A percentile compares a stretch with the other conserved stretches of the same genome.
Evolutionary conservation across 2,888 invertebrate genomes (phyloP).

Genomic region (Ormyrus labotus): DNA sequence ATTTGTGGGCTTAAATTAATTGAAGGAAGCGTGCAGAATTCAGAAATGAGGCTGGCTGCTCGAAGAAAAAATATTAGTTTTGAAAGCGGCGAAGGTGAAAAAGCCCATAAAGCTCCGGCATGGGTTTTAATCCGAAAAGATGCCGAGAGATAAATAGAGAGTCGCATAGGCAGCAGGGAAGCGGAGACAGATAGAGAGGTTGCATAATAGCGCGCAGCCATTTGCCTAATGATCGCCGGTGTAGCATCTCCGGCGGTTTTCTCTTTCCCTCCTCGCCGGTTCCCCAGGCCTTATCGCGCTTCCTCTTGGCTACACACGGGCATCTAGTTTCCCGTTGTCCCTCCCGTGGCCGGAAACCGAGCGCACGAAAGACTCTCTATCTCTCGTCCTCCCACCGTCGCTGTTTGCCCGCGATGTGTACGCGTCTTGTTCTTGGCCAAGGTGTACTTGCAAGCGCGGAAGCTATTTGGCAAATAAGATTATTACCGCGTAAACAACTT

Average conservation of each 20-base stretch:
- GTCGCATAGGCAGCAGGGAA: too few relatives aligned
- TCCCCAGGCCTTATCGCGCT: slow-evolving; percentile 70
- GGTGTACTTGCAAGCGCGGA: slow-evolving; percentile 53
- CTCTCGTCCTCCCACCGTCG: not conserved
- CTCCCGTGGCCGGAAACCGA: slow-evolving; percentile 3
- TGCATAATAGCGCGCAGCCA: slow-evolving; percentile 66
- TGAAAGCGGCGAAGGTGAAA: too few relatives aligned
- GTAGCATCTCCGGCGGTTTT: slow-evolving; percentile 16
- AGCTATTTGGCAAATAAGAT: slow-evolving; percentile 72
- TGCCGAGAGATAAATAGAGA: slow-evolving; percentile 21
- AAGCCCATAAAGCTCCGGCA: too few relatives aligned
- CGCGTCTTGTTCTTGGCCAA: slow-evolving; percentile 1
- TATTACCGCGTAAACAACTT: slow-evolving; percentile 73
- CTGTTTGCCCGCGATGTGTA: slow-evolving; percentile 37
- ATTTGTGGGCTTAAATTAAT: too few relatives aligned
- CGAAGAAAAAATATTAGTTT: too few relatives aligned
- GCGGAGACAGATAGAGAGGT: slow-evolving; percentile 50
- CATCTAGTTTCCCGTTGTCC: slow-evolving; percentile 43
- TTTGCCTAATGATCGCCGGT: slow-evolving; percentile 71
- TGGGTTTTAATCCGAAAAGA: not conserved
- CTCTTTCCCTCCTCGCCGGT: slow-evolving; percentile 56
- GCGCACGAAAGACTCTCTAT: slow-evolving; percentile 31
- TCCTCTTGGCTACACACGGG: slow-evolving; percentile 73
- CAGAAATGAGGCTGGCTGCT: too few relatives aligned
- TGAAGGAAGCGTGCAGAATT: too few relatives aligned